A percentile compares a stretch with the other conserved stretches of the same genome.
Evolutionary conservation across 2,113 vertebrate genomes (phyloP).

Genomic region (Gallinago undulata): DNA sequence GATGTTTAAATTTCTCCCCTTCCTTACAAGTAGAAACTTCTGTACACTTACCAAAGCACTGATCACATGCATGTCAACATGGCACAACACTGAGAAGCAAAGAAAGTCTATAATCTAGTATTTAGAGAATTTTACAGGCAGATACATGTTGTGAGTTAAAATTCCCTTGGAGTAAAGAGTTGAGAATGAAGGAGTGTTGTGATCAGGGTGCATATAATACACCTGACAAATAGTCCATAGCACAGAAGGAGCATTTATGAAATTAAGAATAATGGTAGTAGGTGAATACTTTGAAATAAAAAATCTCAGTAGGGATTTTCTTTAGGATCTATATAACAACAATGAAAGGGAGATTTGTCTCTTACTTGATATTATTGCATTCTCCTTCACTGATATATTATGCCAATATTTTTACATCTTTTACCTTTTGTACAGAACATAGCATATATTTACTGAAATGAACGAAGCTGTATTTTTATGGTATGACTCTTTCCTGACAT

Average conservation of each 20-base stretch:
- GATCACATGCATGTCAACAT: background rate
- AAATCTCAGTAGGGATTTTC: background rate
- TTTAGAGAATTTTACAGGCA: background rate
- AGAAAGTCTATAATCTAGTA: background rate
- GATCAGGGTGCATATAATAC: background rate
- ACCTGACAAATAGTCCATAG: background rate
- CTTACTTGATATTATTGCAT: background rate
- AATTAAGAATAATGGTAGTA: background rate
- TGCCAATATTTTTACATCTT: background rate
- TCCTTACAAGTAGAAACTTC: background rate
- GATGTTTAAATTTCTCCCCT: background rate
- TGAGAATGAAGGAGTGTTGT: background rate
- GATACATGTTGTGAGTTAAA: background rate
- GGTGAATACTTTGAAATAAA: background rate
- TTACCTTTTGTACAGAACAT: background rate
- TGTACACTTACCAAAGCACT: background rate
- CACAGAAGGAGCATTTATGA: background rate
- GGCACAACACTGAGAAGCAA: background rate
- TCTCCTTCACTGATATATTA: background rate
- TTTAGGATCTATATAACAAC: background rate
- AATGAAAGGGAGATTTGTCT: background rate
- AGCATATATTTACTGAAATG: background rate
- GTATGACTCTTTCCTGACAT: background rate
- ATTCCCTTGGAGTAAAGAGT: background rate
- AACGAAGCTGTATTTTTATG: background rate